These are phyloP conservation scores for Rhopalosiphum padi DNA, from an alignment of 1,140 invertebrate genomes.

Conservation along the genomic window DNA sequence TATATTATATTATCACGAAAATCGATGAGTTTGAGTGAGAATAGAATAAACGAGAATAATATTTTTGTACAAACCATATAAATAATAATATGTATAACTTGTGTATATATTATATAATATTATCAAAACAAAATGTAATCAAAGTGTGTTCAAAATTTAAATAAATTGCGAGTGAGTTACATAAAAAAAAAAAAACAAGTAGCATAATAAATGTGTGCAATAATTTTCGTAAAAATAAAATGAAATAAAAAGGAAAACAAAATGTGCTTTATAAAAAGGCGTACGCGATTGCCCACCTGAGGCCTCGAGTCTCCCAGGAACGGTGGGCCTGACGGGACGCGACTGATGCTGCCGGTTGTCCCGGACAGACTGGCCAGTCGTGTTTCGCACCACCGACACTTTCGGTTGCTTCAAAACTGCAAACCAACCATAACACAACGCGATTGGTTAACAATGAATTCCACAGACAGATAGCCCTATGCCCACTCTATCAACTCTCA, in stretches of 20 bases:
- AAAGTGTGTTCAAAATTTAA: not conserved
- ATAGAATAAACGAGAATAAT: not conserved
- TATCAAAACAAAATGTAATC: not conserved
- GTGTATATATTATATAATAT: not conserved
- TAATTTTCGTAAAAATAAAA: conserved; percentile 1
- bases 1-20: not conserved
- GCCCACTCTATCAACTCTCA: not conserved
- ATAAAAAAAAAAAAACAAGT: not conserved
- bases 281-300: conserved; percentile 52
- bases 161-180: conserved; percentile 6
- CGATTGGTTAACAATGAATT: not conserved
- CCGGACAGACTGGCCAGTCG: conserved; percentile 45
- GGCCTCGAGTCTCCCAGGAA: conserved; percentile 46
- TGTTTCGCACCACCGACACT: conserved; percentile 44
- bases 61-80: not conserved
- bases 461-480: not conserved
- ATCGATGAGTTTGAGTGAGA: not conserved
- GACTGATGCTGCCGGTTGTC: conserved; percentile 50
- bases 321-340: conserved; percentile 44
- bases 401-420: conserved; percentile 44
- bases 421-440: conserved; percentile 45
- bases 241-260: not conserved
- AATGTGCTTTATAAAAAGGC: conserved; percentile 44
- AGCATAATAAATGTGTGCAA: conserved; percentile 49
- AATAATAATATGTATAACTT: not conserved